Evolutionary conservation across 2,888 invertebrate species (phyloP).

Genomic region (Nomada flava): DNA sequence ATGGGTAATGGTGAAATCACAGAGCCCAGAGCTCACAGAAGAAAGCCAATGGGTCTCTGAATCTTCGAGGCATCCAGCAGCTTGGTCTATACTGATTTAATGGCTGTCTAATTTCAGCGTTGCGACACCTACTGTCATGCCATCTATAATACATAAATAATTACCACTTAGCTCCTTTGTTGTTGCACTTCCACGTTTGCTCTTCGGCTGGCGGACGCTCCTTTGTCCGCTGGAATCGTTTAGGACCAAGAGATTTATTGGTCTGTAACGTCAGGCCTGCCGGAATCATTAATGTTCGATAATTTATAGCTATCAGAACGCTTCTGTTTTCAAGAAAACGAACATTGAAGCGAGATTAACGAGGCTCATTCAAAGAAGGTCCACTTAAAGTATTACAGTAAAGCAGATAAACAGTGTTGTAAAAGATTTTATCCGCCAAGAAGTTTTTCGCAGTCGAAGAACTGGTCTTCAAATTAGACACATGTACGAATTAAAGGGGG

Average conservation of each 20-base stretch:
- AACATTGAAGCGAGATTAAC: slow-evolving; percentile 22
- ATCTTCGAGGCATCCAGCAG: slow-evolving; percentile 45
- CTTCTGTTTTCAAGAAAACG: slow-evolving; percentile 52
- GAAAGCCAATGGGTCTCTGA: slow-evolving; percentile 32
- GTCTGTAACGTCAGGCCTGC: slow-evolving; percentile 65
- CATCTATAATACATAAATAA: slow-evolving; percentile 80
- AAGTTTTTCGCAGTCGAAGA: no score
- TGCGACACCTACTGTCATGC: slow-evolving; percentile 59
- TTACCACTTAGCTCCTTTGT: slow-evolving; percentile 80
- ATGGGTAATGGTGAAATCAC: slow-evolving; percentile 41
- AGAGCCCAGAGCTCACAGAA: slow-evolving; percentile 14
- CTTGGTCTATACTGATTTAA: slow-evolving; percentile 78
- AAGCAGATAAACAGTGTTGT: no score
- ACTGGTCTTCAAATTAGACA: no score
- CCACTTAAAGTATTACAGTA: no score
- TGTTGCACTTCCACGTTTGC: slow-evolving; percentile 71
- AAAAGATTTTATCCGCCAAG: no score
- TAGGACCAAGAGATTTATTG: slow-evolving; percentile 78
- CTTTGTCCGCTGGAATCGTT: slow-evolving; percentile 74
- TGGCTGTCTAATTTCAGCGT: slow-evolving; percentile 75
- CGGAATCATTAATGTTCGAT: slow-evolving; percentile 79
- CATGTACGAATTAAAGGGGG: no score
- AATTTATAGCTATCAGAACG: slow-evolving; percentile 71
- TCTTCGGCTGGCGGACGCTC: slow-evolving; percentile 56
- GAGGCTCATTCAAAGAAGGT: neutral